Conservation (phyloP, 2,888 invertebrate species). For the Agrotis segetum region DNA sequence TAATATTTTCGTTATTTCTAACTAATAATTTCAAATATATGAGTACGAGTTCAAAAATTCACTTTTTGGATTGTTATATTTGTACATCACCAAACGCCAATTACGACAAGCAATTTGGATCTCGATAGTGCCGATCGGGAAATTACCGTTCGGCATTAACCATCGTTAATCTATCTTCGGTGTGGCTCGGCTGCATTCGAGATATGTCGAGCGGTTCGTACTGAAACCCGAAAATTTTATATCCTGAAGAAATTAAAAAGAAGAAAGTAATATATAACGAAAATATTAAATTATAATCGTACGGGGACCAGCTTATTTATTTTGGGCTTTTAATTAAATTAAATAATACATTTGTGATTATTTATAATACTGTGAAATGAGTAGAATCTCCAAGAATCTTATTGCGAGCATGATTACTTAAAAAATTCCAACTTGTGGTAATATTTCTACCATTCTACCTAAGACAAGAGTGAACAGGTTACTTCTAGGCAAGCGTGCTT, state of each 20-base stretch:
- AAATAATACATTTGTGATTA: slow-evolving; percentile 30
- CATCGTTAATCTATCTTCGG: not conserved
- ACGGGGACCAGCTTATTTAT: slow-evolving; percentile 53
- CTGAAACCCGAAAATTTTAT: not conserved
- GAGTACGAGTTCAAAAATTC: not conserved
- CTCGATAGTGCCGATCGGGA: not conserved
- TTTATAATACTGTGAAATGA: slow-evolving; percentile 43
- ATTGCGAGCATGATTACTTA: too few relatives aligned
- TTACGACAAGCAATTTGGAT: too few relatives aligned
- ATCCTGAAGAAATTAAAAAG: not conserved
- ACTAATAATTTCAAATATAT: not conserved
- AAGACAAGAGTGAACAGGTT: too few relatives aligned
- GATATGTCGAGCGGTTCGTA: too few relatives aligned
- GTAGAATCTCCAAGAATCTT: too few relatives aligned
- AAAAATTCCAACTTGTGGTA: too few relatives aligned
- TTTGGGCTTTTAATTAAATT: slow-evolving; percentile 49
- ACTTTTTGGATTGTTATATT: not conserved
- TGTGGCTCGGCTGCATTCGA: not conserved
- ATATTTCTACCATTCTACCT: not conserved
- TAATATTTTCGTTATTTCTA: slow-evolving; percentile 48
- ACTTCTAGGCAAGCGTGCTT: too few relatives aligned
- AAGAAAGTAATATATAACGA: slow-evolving; percentile 14
- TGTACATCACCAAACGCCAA: too few relatives aligned
- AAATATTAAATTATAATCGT: slow-evolving; percentile 41
- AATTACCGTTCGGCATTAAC: not conserved